Evolutionary conservation across 30 jellyfish, hydroid and myxozoan species (phyloP).

Genomic region (Cassiopea xamachana): DNA sequence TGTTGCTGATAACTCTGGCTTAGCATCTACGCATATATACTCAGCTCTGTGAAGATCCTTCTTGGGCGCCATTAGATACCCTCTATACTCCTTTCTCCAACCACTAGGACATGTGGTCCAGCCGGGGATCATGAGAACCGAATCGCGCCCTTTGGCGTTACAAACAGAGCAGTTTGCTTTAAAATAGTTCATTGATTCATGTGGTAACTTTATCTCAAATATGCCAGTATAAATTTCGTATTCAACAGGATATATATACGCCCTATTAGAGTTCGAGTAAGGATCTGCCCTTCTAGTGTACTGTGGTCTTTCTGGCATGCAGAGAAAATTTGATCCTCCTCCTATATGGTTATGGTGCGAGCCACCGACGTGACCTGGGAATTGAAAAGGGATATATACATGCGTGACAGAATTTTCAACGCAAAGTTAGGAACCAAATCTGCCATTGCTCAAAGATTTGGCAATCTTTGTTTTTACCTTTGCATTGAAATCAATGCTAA

Average conservation of each 20-base stretch:
- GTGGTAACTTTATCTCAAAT: conserved; percentile 47
- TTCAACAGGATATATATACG: conserved; percentile 83
- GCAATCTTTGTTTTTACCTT: no score
- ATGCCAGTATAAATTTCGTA: conserved; percentile 70
- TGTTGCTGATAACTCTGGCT: conserved; percentile 67
- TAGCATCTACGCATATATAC: conserved; percentile 91
- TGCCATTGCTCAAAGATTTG: neutral
- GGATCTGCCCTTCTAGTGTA: conserved; percentile 61
- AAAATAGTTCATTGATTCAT: conserved; percentile 26
- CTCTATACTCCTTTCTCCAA: conserved; percentile 90
- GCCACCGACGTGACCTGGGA: conserved; percentile 87
- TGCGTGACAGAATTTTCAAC: no score
- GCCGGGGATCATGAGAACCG: conserved; percentile 95
- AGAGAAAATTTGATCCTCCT: conserved; percentile 96
- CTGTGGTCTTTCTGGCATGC: conserved; percentile 81
- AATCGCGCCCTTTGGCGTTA: conserved; percentile 66
- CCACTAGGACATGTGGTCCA: conserved; percentile 80
- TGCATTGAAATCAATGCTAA: no score
- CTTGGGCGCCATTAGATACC: conserved; percentile 95
- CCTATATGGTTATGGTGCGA: conserved; percentile 90
- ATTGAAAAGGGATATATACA: no score
- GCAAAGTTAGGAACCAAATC: neutral
- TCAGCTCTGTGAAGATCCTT: conserved; percentile 85
- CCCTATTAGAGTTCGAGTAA: conserved; percentile 41
- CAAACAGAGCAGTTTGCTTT: conserved; percentile 92